Percentiles rank a stretch among this genome's conserved stretches.
Conservation (phyloP, 2,797 vertebrate species). For the Enteromius trimaculatus region DNA sequence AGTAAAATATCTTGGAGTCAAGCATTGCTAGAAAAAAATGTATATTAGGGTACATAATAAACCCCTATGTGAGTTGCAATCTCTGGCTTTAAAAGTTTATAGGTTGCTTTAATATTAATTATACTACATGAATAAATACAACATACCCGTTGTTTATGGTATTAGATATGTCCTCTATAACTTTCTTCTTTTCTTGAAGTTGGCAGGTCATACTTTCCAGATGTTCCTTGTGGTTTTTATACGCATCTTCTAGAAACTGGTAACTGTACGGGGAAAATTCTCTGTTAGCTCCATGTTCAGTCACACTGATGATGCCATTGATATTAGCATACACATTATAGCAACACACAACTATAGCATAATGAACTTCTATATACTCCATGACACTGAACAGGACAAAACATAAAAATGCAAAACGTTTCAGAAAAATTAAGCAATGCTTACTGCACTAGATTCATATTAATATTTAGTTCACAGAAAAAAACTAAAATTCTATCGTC, state of each 20-base stretch:
- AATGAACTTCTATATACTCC: neutral
- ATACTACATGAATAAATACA: neutral
- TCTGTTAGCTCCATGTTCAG: neutral
- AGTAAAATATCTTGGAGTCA: neutral
- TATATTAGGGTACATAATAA: too few relatives aligned
- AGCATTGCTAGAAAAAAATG: neutral
- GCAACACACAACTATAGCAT: neutral
- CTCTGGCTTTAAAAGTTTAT: neutral
- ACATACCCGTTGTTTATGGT: constrained; percentile 91
- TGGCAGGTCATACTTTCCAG: constrained; percentile 94
- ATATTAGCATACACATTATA: neutral
- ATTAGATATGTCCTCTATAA: constrained; percentile 91
- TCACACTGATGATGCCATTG: neutral
- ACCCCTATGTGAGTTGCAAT: neutral
- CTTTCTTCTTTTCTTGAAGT: constrained; percentile 94
- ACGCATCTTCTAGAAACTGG: constrained; percentile 98
- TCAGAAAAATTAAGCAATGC: neutral
- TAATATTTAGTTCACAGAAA: neutral
- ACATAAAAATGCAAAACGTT: neutral
- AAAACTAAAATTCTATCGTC: neutral
- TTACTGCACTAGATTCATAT: neutral
- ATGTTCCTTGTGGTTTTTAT: constrained; percentile 95
- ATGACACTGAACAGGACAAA: neutral
- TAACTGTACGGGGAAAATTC: constrained; percentile 73
- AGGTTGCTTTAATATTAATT: neutral